These are phyloP conservation scores for Pharmacophagus antenor DNA, from an alignment of 2,888 invertebrate genomes.

Conservation along the genomic window DNA sequence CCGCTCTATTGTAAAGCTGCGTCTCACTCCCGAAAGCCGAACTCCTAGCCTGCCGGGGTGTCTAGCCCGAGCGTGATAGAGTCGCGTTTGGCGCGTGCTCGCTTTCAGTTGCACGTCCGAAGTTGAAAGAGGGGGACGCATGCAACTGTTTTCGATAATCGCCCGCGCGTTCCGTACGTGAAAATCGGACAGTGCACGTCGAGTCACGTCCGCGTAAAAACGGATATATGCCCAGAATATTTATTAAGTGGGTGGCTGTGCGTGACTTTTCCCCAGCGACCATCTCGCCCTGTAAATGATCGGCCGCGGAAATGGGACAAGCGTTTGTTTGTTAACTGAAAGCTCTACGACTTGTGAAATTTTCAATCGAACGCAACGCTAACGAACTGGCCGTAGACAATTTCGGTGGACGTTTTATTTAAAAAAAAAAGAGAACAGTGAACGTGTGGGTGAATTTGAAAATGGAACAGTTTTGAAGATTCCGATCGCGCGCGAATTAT, in stretches of 20 bases:
- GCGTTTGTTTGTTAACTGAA: constrained; percentile 65
- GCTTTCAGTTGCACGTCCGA: constrained; percentile 78
- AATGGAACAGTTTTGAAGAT: constrained; percentile 48
- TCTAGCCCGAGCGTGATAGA: constrained; percentile 73
- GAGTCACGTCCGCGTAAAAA: constrained; percentile 81
- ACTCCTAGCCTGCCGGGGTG: constrained; percentile 49
- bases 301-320: constrained; percentile 64
- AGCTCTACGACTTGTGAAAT: constrained; percentile 41
- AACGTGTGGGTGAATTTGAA: constrained; percentile 35
- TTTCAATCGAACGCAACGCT: constrained; percentile 30
- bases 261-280: constrained; percentile 79
- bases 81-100: constrained; percentile 78
- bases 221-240: constrained; percentile 83
- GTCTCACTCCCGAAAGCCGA: constrained; percentile 63
- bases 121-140: constrained; percentile 77
- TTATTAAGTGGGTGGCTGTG: constrained; percentile 82
- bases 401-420: constrained; percentile 26
- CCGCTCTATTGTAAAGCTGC: constrained; percentile 49
- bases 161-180: constrained; percentile 80
- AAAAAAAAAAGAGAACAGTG: constrained; percentile 27
- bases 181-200: constrained; percentile 77
- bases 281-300: constrained; percentile 73
- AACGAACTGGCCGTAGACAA: constrained; percentile 31
- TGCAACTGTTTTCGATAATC: constrained; percentile 81
- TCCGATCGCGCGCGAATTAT: constrained; percentile 32